Base-by-base conservation (phyloP, 2,797 vertebrate genomes). In the Gymnodraco acuticeps region DNA sequence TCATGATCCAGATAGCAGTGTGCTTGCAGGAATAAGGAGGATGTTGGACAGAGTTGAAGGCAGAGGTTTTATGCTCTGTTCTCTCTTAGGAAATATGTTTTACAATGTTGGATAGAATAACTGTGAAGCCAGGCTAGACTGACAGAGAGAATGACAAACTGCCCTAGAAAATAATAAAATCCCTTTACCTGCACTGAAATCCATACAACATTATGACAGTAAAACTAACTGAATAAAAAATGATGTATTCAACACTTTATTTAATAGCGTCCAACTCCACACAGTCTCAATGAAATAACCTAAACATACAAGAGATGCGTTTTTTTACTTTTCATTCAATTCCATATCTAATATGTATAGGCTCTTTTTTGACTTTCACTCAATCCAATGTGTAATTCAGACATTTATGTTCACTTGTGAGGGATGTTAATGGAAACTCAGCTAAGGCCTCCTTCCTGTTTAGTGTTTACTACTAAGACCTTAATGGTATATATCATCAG, bases 401-500 rank as follows among this genome's bases (percentile, higher is more conserved):
- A 83, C 70, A 67, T 70, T 62, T 68, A 72, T 73, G 64, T 61
- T 66, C 43, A 69, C 42, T 70, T 70, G 11, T 58, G 48, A 74
- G 16, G 48, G 51, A 41, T 65, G 16, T 75, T 71, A 58, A 73
- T 60, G 41, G 9, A 62, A 79, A 23, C 58, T 62, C 13, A 20
- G 43, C 64, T 75, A 27, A 64, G 41, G 54, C 11, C 60, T 76
- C 41, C 31, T 61, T 78, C 55, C 65, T 85, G 64, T 71, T 81
- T 75, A 83, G 62, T 70, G 59, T 77, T 79, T 50, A 62, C 50
- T 50, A 60, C 43, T 51, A 10, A 80, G 65, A 70, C 60, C 64
- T 77, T 47, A 41, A 31, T 45, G 53, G 67, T 64, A 60, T 78
- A 79, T 69, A 86, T 89, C 64, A 80, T 80, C 61, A 73, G n/a